These are phyloP conservation scores for Cyclophora albipunctata DNA, from an alignment of 2,888 invertebrate species.

Conservation along the genomic window DNA sequence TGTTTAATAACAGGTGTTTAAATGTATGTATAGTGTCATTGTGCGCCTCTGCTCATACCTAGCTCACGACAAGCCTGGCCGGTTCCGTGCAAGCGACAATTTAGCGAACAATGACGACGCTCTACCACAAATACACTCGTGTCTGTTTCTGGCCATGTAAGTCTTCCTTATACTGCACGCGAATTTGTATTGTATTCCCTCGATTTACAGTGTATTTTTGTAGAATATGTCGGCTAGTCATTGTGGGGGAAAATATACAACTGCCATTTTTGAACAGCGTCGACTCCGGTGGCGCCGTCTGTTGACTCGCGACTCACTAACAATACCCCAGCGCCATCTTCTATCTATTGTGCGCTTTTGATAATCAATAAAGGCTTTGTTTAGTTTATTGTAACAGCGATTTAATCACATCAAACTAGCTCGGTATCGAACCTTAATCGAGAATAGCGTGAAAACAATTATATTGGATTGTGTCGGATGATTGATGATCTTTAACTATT, in stretches of 20 bases:
- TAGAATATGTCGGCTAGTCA: conserved; percentile 21
- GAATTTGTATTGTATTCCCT: conserved; percentile 29
- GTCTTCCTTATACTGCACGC: conserved; percentile 32
- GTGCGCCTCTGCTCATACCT: conserved; percentile 61
- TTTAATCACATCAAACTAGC: conserved; percentile 20
- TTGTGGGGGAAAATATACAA: conserved; percentile 69
- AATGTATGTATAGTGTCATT: conserved; percentile 68
- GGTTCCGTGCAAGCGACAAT: conserved; percentile 74
- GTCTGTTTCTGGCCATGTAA: conserved; percentile 59
- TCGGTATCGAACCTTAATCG: no score
- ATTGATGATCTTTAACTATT: no score
- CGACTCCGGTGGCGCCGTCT: conserved; percentile 74
- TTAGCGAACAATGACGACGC: conserved; percentile 74
- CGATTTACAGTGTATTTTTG: conserved; percentile 31
- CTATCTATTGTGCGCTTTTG: conserved; percentile 66
- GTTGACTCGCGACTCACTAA: conserved; percentile 57
- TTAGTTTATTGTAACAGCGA: conserved; percentile 34
- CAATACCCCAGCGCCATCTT: conserved; percentile 70
- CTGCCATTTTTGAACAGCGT: conserved; percentile 71
- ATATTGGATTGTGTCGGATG: no score
- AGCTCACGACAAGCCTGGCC: conserved; percentile 69
- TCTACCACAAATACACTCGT: conserved; percentile 66
- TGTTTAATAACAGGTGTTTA: conserved; percentile 74
- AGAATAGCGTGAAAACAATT: no score
- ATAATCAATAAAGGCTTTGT: conserved; percentile 60